These are phyloP conservation scores for Ctenosaura bakeri DNA, from an alignment of 2,797 vertebrate species.

Conservation along the genomic window DNA sequence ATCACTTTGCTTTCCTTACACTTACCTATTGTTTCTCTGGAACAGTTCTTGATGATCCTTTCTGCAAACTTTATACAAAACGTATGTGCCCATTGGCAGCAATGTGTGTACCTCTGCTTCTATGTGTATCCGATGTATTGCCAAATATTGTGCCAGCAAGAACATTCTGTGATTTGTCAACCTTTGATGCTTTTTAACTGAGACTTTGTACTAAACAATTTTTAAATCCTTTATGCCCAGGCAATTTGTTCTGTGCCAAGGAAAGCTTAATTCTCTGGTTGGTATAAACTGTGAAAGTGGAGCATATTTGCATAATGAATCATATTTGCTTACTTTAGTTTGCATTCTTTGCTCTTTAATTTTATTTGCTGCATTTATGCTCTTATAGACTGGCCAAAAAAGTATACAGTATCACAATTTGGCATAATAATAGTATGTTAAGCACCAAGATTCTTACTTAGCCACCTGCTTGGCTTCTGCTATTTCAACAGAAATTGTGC, in stretches of 20 bases:
- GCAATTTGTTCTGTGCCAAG: neutral
- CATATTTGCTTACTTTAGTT: neutral
- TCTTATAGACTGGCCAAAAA: neutral
- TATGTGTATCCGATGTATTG: neutral
- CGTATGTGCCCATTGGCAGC: neutral
- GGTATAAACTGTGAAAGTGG: neutral
- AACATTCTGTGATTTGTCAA: neutral
- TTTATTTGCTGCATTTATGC: neutral
- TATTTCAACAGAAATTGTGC: neutral
- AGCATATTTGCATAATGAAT: neutral
- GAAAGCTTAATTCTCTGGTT: neutral
- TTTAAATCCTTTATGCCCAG: neutral
- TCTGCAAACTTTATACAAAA: neutral
- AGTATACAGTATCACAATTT: neutral
- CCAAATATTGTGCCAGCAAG: neutral
- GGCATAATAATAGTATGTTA: neutral
- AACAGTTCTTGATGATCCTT: neutral
- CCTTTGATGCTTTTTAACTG: neutral
- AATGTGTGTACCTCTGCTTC: neutral
- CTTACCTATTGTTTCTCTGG: slow-evolving; percentile 13
- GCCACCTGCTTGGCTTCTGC: neutral
- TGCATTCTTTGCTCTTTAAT: neutral
- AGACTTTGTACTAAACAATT: neutral
- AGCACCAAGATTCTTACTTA: neutral
- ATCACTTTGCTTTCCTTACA: neutral